phyloP scores from a whole-genome alignment of 2,113 vertebrate species.

The Perognathus longimembris region DNA sequence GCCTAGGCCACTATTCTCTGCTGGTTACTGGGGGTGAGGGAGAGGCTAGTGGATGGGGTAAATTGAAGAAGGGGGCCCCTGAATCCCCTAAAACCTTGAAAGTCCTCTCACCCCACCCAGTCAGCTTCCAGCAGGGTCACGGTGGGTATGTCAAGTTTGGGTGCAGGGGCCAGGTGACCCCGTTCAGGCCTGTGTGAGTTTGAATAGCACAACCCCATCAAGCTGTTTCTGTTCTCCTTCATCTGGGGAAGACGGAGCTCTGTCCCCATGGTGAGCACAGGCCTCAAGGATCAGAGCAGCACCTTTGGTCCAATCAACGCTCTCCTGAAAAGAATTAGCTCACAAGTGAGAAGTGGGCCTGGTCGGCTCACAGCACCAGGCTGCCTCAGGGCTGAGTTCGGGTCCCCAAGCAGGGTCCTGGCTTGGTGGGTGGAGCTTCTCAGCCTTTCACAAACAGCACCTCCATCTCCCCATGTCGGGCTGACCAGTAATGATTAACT shows the following conservation, averaged over 20 bases:
- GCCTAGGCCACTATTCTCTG: not conserved
- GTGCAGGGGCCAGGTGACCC: rapidly evolving
- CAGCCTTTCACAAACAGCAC: not conserved
- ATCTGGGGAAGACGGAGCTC: not conserved
- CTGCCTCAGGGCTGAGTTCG: not conserved
- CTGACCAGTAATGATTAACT: not conserved
- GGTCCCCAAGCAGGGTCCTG: too few relatives aligned
- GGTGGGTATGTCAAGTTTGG: too few relatives aligned
- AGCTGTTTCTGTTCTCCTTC: too few relatives aligned
- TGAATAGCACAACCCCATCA: not conserved
- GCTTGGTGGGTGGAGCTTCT: not conserved
- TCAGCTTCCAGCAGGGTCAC: not conserved
- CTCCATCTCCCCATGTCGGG: not conserved
- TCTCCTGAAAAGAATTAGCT: too few relatives aligned
- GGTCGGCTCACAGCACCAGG: not conserved
- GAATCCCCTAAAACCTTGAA: too few relatives aligned
- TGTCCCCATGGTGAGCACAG: not conserved
- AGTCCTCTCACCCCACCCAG: not conserved
- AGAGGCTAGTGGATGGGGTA: too few relatives aligned
- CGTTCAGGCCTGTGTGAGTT: not conserved
- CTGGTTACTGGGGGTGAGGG: too few relatives aligned
- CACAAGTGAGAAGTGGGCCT: too few relatives aligned
- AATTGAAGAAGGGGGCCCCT: too few relatives aligned
- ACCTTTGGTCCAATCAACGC: not conserved
- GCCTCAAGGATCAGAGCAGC: too few relatives aligned